Evolutionary conservation across 2,888 invertebrate genomes (phyloP), one percentile per base, ranked within the genome.

Genomic region (Eucriotettix oculatus): DNA sequence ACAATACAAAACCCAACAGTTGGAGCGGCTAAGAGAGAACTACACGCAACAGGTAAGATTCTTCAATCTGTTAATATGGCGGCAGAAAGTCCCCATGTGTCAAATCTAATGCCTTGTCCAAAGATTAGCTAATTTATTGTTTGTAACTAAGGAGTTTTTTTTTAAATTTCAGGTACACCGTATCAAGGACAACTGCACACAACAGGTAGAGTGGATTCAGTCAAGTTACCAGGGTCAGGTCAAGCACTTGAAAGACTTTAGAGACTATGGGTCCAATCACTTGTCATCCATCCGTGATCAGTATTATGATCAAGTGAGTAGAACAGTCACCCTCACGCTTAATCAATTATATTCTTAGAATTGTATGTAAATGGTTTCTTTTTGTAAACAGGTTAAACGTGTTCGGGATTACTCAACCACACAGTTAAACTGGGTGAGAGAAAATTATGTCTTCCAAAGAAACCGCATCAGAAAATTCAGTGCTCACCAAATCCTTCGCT

Each of bases 391-490:
- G 90, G 89, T 94, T 65, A 87, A 88, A 72, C 85, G 88, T 67
- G 93, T 95, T 48, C 83, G 93, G 61, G 94, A 94, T 70, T 96
- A 96, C 73, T 93, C 95, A 17, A 87, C 89, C 48, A 81, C 85
- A 63, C 94, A 95, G 74, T 78, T 96, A 68, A 91, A 91, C 74
- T 90, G 92, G 86, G 90, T 96, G 66, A 82, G 94, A 63, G 95
- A 95, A 73, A 94, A 93, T 75, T 96, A 96, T 75, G 89, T 94
- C 71, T 90, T 90, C 79, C 96, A 96, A 74, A 82, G 95, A 61
- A 90, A 93, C 74, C 88, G 93, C 74, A 92, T 96, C 65, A 80
- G 94, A 57, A 95, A 95, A 74, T 96, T 95, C 76, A 93, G 94
- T 76, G 86, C 91, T 17, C 91, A 92, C 71, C 94, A 96, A 74